phyloP scores from a whole-genome alignment of 2,113 vertebrate genomes.

The Atherinomorus stipes region DNA sequence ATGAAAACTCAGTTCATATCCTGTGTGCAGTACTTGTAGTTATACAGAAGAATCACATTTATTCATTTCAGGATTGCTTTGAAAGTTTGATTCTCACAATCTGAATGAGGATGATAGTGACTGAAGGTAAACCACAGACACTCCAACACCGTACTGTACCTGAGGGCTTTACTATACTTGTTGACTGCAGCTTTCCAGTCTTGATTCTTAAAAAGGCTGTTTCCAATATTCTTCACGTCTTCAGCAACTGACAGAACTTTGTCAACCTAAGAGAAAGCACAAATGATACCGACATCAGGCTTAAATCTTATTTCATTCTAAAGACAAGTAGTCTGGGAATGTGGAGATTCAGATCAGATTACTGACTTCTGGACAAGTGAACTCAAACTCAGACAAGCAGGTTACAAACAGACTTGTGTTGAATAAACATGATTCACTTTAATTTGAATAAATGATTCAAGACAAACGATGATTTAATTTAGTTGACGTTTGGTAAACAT shows the following conservation, averaged over 20 bases:
- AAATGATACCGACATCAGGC: not conserved
- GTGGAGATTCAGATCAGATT: too few species aligned
- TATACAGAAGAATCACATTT: not conserved
- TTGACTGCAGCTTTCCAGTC: constrained; percentile 91
- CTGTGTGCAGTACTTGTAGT: not conserved
- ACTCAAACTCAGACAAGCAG: not conserved
- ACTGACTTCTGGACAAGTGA: too few species aligned
- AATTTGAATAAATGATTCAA: not conserved
- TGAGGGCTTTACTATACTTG: constrained; percentile 95
- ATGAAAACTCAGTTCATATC: not conserved
- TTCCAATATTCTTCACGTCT: constrained; percentile 95
- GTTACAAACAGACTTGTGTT: not conserved
- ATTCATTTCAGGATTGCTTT: not conserved
- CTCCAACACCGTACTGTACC: constrained; percentile 78
- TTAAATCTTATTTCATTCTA: not conserved
- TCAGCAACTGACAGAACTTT: constrained; percentile 90
- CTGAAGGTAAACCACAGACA: constrained; percentile 3
- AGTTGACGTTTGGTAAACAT: not conserved
- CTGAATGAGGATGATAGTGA: not conserved
- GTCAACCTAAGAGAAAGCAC: constrained; percentile 76
- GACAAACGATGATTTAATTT: not conserved
- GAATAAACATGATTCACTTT: too few species aligned
- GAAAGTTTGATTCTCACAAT: not conserved
- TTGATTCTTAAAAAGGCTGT: constrained; percentile 93
- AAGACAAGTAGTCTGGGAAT: not conserved